Evolutionary conservation across 2,113 vertebrate species (phyloP), one percentile per base, ranked within the genome.

Genomic region (Oncorhynchus mykiss): DNA sequence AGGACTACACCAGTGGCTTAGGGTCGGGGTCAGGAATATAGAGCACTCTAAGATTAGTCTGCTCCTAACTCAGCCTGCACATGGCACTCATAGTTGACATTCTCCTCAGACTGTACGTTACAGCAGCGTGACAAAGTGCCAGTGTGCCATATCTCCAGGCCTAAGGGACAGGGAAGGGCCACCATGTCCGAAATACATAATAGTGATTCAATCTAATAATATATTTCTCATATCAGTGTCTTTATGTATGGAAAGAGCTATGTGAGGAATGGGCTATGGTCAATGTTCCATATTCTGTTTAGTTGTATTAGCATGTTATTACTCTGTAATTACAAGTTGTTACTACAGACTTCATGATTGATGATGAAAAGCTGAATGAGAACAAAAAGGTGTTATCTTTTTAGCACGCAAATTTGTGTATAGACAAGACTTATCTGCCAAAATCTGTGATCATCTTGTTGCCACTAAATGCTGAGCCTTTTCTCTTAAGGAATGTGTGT

Each of bases 41-140:
- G 83, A 80, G 67, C 45, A 60, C 72, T 81, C 92, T 91, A 92
- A 92, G 87, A 90, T 93, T 93, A 93, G 92, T 81, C 70, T 76
- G 74, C 76, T 77, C 75, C 78, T 22, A 80, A 85, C 86, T 88
- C 25, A 70, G 83, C 80, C 79, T 70, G 76, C 66, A 68, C 71
- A 91, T 90, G 85, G 89, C 89, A 73, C 70, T 78, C 82, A 85
- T 92, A 78, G 75, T 68, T 86, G 71, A 76, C 89, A 91, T 92
- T 91, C 86, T 74, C 78, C 64, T 69, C 65, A 54, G 16, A 76
- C 79, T 77, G 75, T 84, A 78, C 9, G 11, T 3, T n/a, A 77
- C 72, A 77, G 74, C 86, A 78, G 78, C 62, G 13, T 88, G 85
- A 81, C 84, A 60, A 71, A 75, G 67, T 76, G 78, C 84, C 84